phyloP scores from a whole-genome alignment of 2,797 vertebrate species.

The Intellagama lesueurii region DNA sequence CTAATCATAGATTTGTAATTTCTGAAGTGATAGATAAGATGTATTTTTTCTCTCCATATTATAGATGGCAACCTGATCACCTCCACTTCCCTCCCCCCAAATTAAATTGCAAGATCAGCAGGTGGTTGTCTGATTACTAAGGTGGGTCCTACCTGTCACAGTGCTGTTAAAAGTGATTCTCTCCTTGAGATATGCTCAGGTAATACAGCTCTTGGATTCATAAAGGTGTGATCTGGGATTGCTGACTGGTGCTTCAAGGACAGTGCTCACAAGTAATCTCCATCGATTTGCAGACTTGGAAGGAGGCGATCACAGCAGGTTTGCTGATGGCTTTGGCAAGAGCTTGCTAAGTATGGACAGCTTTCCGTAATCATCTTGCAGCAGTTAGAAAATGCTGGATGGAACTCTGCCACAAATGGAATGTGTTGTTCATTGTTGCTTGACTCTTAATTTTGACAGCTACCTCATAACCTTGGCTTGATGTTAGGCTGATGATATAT shows the following conservation, averaged over 20 bases:
- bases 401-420: not conserved
- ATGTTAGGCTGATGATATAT: not conserved
- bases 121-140: not conserved
- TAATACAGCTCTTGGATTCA: not conserved
- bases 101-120: not conserved
- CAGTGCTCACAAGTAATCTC: not conserved
- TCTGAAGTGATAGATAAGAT: not conserved
- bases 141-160: not conserved
- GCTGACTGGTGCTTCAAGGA: not conserved
- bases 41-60: not conserved
- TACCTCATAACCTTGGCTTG: not conserved
- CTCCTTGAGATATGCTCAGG: not conserved
- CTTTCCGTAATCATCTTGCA: not conserved
- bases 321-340: not conserved
- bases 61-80: not conserved
- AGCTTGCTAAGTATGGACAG: not conserved
- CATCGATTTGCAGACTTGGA: not conserved
- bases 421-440: not conserved
- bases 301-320: not conserved
- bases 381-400: not conserved
- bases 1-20: not conserved
- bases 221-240: not conserved
- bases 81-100: not conserved
- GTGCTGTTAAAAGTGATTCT: not conserved
- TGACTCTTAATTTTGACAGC: not conserved